A percentile compares a stretch with the other conserved stretches of the same genome.
Evolutionary conservation across 2,797 vertebrate genomes (phyloP).

Genomic region (Typhlichthys eigenmanni): DNA sequence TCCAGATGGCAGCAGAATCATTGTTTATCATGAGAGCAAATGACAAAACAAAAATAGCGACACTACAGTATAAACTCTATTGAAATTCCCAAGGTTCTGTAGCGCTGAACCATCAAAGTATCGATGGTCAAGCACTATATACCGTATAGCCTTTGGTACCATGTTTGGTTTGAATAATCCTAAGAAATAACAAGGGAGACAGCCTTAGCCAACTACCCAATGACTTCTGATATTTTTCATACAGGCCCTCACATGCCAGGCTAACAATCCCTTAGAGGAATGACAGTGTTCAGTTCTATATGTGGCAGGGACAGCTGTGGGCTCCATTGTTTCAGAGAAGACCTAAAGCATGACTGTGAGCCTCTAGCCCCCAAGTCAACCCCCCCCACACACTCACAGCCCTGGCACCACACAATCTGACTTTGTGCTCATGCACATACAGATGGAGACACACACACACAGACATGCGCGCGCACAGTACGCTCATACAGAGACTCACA

Average conservation of each 20-base stretch:
- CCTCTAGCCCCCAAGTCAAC: background rate
- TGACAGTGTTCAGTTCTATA: slow-evolving; percentile 58
- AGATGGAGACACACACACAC: slow-evolving; percentile 8
- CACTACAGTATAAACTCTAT: background rate
- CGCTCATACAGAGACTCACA: slow-evolving; percentile 14
- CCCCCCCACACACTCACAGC: slow-evolving; percentile 29
- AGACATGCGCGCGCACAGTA: slow-evolving; percentile 5
- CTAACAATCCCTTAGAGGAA: slow-evolving; percentile 56
- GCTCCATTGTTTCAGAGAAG: slow-evolving; percentile 74
- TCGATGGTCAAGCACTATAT: too few species aligned
- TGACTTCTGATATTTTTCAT: background rate
- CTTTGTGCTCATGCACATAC: slow-evolving; percentile 43
- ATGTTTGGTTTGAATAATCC: too few species aligned
- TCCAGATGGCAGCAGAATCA: slow-evolving; percentile 2
- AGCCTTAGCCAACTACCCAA: background rate
- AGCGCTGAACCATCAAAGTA: too few species aligned
- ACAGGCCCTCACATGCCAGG: slow-evolving; percentile 31
- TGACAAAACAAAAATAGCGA: background rate
- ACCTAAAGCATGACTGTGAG: slow-evolving; percentile 65
- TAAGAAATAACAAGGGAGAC: too few species aligned
- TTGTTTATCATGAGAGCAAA: background rate
- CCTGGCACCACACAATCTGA: slow-evolving; percentile 45
- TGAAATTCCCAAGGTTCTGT: background rate
- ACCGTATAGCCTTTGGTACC: too few species aligned
- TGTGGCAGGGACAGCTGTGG: slow-evolving; percentile 75